Evolutionary conservation across 2,113 vertebrate genomes (phyloP).

Genomic region (Gila orcuttii): DNA sequence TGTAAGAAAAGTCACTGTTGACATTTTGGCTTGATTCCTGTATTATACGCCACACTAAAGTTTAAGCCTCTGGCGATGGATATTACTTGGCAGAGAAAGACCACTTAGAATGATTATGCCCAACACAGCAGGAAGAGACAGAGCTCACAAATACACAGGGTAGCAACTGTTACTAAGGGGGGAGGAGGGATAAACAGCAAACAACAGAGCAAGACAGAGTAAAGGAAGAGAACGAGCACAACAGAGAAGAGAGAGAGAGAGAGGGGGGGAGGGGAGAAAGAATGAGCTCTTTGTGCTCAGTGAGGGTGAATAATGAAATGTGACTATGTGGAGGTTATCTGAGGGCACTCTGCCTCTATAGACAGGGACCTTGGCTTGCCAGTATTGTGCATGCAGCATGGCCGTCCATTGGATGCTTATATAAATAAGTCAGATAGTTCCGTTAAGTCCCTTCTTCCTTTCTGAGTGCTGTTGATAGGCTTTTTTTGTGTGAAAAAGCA

Average conservation of each 20-base stretch:
- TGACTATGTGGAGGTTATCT: conserved; percentile 87
- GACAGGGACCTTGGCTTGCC: conserved; percentile 80
- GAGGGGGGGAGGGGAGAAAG: conserved; percentile 14
- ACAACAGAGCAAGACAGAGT: conserved; percentile 44
- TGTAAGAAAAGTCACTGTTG: background rate
- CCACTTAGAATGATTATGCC: conserved; percentile 44
- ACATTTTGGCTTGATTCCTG: conserved; percentile 24
- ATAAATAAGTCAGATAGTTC: conserved; percentile 79
- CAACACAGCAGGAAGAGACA: conserved; percentile 25
- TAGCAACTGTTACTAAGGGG: conserved; percentile 45
- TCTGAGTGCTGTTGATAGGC: conserved; percentile 66
- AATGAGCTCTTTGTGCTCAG: conserved; percentile 73
- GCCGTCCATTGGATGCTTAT: conserved; percentile 74
- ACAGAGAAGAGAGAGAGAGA: conserved; percentile 55
- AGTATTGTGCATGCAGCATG: conserved; percentile 80
- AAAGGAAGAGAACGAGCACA: conserved; percentile 41
- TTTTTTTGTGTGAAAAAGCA: conserved; percentile 61
- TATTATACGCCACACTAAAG: conserved; percentile 10
- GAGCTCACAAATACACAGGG: conserved; percentile 41
- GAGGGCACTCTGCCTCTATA: conserved; percentile 81
- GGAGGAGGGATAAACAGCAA: conserved; percentile 36
- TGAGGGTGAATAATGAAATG: conserved; percentile 82
- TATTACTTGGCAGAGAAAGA: conserved; percentile 41
- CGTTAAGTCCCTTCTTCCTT: conserved; percentile 69
- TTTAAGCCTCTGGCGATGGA: conserved; percentile 30